These are phyloP conservation scores for Anthoscopus minutus DNA, from an alignment of 2,113 vertebrate genomes.

Conservation along the genomic window DNA sequence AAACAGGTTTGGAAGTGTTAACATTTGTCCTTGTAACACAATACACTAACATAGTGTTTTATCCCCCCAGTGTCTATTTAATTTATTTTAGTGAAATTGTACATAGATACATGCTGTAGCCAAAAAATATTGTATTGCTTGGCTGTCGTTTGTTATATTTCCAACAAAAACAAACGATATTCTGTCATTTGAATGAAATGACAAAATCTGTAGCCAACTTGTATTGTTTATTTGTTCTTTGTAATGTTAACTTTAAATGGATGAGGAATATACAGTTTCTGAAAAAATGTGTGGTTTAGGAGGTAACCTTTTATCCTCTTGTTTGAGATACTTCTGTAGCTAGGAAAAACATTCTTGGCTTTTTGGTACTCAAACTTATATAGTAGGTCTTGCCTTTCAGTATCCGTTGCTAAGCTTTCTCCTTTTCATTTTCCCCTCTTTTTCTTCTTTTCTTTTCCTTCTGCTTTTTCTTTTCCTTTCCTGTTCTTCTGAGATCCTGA, in stretches of 20 bases:
- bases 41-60: not conserved
- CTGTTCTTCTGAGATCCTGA: not conserved
- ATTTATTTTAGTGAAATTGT: constrained; percentile 5
- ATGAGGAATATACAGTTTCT: not conserved
- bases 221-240: constrained; percentile 16
- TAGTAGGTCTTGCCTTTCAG: not conserved
- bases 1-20: constrained; percentile 3
- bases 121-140: not conserved
- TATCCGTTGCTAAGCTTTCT: not conserved
- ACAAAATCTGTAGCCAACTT: not conserved
- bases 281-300: not conserved
- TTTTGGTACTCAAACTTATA: not conserved
- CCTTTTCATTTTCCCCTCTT: not conserved
- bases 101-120: not conserved
- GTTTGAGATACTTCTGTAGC: not conserved
- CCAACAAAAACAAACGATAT: not conserved
- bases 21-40: constrained; percentile 2
- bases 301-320: not conserved
- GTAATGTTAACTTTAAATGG: not conserved
- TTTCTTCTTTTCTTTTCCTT: not conserved
- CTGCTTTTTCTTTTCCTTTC: not conserved
- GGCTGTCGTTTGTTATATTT: not conserved
- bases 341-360: not conserved
- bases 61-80: not conserved
- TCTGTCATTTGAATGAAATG: not conserved